A percentile compares a stretch with the other conserved stretches of the same genome.
These are phyloP conservation scores for Pantherophis guttatus DNA, from an alignment of 2,113 vertebrate species.

Conservation along the genomic window DNA sequence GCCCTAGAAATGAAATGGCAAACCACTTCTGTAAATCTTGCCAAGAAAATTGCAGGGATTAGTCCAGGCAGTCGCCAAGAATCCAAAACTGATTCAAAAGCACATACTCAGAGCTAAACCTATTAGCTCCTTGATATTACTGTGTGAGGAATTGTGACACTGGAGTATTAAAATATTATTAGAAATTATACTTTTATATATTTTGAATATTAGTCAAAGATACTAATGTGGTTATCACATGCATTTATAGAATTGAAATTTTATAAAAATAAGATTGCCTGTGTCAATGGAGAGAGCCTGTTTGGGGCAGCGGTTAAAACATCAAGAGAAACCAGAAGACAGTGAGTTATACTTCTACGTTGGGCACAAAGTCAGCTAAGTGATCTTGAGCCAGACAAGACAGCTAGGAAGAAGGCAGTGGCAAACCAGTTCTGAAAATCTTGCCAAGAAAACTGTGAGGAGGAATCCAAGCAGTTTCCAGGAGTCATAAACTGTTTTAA, in stretches of 20 bases:
- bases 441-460: not conserved
- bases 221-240: not conserved
- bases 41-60: not conserved
- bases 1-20: not conserved
- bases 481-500: not conserved
- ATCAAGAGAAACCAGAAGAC: not conserved
- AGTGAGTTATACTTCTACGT: not conserved
- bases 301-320: not conserved
- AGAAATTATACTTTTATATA: not conserved
- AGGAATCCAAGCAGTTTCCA: not conserved
- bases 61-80: not conserved
- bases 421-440: not conserved
- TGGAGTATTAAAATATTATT: not conserved
- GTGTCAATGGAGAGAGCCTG: not conserved
- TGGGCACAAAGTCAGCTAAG: not conserved
- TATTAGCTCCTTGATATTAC: not conserved
- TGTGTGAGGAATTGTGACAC: not conserved
- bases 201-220: not conserved
- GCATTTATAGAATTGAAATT: not conserved
- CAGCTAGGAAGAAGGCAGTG: not conserved
- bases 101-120: not conserved
- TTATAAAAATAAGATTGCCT: not conserved
- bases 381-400: not conserved
- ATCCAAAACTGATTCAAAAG: not conserved
- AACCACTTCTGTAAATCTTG: not conserved